Conservation (phyloP, 2,888 invertebrate species). For the Erannis defoliaria region DNA sequence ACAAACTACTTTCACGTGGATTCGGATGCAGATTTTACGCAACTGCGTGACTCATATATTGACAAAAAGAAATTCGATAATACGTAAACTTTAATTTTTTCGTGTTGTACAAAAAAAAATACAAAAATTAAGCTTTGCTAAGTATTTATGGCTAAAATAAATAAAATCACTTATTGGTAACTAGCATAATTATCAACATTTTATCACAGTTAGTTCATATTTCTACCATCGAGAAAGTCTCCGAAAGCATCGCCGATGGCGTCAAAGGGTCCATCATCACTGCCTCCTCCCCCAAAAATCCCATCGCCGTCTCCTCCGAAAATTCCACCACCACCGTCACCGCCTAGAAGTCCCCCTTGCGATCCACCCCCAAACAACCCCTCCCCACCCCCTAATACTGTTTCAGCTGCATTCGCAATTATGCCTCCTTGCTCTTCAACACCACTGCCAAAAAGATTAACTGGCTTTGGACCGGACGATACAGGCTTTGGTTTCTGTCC, state of each 20-base stretch:
- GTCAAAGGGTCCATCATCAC: constrained; percentile 69
- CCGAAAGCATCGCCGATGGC: constrained; percentile 77
- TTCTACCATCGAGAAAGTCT: constrained; percentile 68
- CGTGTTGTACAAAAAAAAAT: not conserved
- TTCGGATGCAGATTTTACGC: constrained; percentile 23
- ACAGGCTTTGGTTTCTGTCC: constrained; percentile 79
- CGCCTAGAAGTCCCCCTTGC: constrained; percentile 50
- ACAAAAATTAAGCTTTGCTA: constrained; percentile 4
- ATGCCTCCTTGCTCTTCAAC: constrained; percentile 64
- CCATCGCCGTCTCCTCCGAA: constrained; percentile 43
- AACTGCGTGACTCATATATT: constrained; percentile 17
- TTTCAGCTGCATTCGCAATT: constrained; percentile 62
- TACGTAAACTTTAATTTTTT: constrained; percentile 9
- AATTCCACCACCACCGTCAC: constrained; percentile 37
- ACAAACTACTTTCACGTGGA: constrained; percentile 69
- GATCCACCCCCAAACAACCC: constrained; percentile 50
- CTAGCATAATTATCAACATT: constrained; percentile 34
- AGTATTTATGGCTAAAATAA: constrained; percentile 35
- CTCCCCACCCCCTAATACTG: constrained; percentile 53
- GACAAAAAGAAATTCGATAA: not conserved
- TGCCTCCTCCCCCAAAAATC: constrained; percentile 43
- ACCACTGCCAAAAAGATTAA: constrained; percentile 71
- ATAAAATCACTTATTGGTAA: constrained; percentile 34
- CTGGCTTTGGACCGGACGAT: constrained; percentile 73
- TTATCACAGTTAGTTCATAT: constrained; percentile 41